Conservation (phyloP, 2,113 vertebrate species). For the Oryzias celebensis region DNA sequence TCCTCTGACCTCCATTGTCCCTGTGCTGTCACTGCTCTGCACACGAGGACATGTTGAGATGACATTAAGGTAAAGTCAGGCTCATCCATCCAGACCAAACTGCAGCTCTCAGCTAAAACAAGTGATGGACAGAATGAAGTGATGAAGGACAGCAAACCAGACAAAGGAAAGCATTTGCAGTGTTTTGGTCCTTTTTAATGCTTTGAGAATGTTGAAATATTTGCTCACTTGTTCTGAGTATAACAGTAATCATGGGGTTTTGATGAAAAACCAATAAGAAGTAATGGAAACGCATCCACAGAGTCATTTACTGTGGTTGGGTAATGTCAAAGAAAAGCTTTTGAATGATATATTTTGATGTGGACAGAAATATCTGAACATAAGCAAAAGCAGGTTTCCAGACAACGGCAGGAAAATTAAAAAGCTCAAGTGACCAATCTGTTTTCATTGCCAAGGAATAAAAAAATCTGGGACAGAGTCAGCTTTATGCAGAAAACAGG, state of each 20-base stretch:
- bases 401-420: no score
- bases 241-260: background rate
- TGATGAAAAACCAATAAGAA: slow-evolving; percentile 2
- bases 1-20: slow-evolving; percentile 15
- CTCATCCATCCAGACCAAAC: slow-evolving; percentile 32
- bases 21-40: slow-evolving; percentile 28
- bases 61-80: slow-evolving; percentile 30
- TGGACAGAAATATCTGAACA: no score
- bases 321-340: no score
- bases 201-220: background rate
- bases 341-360: no score
- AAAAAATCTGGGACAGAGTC: no score
- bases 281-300: background rate
- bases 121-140: background rate
- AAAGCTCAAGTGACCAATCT: background rate
- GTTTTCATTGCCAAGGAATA: background rate
- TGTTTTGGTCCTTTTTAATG: background rate
- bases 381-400: no score
- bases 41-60: slow-evolving; percentile 26
- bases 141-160: slow-evolving; percentile 9
- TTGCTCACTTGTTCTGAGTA: no score
- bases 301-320: no score
- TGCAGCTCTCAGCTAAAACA: slow-evolving; percentile 9
- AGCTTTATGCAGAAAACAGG: background rate
- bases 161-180: background rate